Evolutionary conservation across 2,888 invertebrate genomes (phyloP), one percentile per base, ranked within the genome.

Genomic region (Limenitis camilla): DNA sequence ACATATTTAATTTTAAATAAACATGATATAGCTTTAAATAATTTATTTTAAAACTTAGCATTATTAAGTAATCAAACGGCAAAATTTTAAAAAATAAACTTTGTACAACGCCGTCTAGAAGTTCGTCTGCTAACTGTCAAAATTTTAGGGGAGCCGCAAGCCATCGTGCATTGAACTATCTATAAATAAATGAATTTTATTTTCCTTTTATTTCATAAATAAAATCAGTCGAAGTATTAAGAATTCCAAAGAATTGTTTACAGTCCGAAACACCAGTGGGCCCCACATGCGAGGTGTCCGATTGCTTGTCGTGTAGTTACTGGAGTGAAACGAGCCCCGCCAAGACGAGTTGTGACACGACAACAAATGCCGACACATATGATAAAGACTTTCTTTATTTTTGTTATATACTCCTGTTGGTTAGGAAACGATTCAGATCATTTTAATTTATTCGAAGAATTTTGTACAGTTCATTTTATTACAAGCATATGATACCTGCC

Each of bases 311-410:
- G 70, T 69, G 69, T 72, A 67, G 68, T 78, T 73, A 74, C 75
- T 68, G 66, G 62, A 72, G 71, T 72, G 76, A 73, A 76, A 71
- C 75, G 66, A 72, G 71, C 73, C 76, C 69, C 72, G 69, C 65
- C 64, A 62, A 68, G 74, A 78, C 81, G 74, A 77, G 76, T 81
- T 81, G 78, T 81, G 81, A 83, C 84, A 81, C 69, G 77, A 76
- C 74, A 77, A 76, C 78, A 78, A 76, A 77, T 70, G 76, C 75
- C 74, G 72, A 72, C 73, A 73, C 70, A 67, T 63, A 57, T 66
- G 65, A 71, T 72, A 72, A 69, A 69, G 61, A 55, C 64, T 72
- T 69, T 65, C 66, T 74, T 76, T 73, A 71, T 70, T 78, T 73
- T 71, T 71, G 71, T 71, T 66, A 72, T 59, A 48, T 64, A 65